phyloP scores from a whole-genome alignment of 30 jellyfish, hydroid and myxozoan genomes.

The Cassiopea xamachana region DNA sequence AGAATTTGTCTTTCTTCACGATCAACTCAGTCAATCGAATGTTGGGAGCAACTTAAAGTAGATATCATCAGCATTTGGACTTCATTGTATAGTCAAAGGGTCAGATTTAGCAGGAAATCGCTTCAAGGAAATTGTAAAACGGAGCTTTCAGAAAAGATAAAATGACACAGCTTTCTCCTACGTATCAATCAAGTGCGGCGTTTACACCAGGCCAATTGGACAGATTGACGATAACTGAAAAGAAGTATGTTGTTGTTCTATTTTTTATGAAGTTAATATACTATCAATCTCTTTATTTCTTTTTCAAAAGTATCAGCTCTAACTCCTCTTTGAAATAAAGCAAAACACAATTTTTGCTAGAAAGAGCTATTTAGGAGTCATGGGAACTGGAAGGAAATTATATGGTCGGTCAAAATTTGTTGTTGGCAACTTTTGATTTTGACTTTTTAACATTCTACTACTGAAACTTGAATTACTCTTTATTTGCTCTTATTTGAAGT shows the following conservation, averaged over 20 bases:
- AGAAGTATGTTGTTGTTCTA: constrained; percentile 49
- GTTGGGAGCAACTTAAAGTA: background rate
- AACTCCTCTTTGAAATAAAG: no score
- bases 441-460: no score
- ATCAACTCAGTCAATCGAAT: no score
- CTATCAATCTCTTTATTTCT: no score
- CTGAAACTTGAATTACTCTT: no score
- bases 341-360: no score
- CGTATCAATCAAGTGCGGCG: constrained; percentile 58
- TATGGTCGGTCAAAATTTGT: no score
- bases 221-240: constrained; percentile 57
- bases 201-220: constrained; percentile 76
- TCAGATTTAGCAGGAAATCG: background rate
- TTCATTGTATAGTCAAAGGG: background rate
- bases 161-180: constrained; percentile 65
- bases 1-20: background rate
- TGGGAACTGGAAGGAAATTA: no score
- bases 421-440: no score
- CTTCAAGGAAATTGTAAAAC: background rate
- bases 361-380: no score
- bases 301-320: no score
- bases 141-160: background rate
- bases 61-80: background rate
- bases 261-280: background rate
- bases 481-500: no score